A percentile compares a stretch with the other conserved stretches of the same genome.
phyloP scores from a whole-genome alignment of 1,140 invertebrate genomes.

The Vanessa atalanta region DNA sequence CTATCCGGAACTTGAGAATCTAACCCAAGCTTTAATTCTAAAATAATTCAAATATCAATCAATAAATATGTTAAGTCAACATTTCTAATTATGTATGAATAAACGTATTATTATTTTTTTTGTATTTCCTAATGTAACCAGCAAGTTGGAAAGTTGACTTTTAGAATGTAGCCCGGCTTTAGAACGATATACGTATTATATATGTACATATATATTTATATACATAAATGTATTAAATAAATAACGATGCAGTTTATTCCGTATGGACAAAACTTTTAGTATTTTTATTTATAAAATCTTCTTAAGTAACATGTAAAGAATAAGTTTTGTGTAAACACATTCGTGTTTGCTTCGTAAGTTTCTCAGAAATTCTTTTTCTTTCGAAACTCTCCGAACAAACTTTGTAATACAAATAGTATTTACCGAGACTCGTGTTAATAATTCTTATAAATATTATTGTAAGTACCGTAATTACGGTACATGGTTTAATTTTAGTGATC shows the following conservation, averaged over 20 bases:
- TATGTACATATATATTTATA: background rate
- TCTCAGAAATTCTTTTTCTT: constrained; percentile 21
- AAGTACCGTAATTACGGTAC: background rate
- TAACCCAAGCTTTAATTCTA: too few species aligned
- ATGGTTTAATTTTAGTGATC: background rate
- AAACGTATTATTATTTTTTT: too few species aligned
- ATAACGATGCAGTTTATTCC: background rate
- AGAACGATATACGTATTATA: too few species aligned
- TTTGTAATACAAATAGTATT: constrained; percentile 10
- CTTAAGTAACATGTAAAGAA: constrained; percentile 9
- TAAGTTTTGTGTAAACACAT: constrained; percentile 19
- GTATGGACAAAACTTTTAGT: background rate
- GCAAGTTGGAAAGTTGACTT: too few species aligned
- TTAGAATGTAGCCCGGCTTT: too few species aligned
- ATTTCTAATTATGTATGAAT: too few species aligned
- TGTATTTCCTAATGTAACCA: too few species aligned
- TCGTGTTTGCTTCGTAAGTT: constrained; percentile 18
- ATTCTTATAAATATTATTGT: constrained; percentile 7
- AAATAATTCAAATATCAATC: too few species aligned
- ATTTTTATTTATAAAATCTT: background rate
- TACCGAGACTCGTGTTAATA: constrained; percentile 15
- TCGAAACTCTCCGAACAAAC: constrained; percentile 14
- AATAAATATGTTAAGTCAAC: too few species aligned
- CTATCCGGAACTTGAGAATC: too few species aligned
- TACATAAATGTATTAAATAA: background rate